These are phyloP conservation scores for Lasioglossum pauxillum DNA, from an alignment of 2,888 invertebrate species.

Conservation along the genomic window DNA sequence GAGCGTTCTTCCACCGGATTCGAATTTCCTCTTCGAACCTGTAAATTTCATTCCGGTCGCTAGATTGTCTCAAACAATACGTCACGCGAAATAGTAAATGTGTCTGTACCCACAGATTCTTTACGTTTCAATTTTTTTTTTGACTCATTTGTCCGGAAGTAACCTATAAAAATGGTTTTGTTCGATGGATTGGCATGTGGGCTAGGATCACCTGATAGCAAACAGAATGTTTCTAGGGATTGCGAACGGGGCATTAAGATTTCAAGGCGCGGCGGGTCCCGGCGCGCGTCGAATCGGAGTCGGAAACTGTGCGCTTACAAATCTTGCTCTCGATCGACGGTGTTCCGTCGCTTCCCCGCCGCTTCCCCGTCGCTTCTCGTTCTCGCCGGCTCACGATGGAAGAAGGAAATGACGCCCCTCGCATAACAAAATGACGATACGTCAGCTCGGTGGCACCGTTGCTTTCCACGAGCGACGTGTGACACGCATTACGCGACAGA, in stretches of 20 bases:
- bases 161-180: too few relatives aligned
- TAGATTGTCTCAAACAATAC: too few relatives aligned
- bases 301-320: conserved; percentile 53
- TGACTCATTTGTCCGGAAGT: too few relatives aligned
- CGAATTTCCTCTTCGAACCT: background rate
- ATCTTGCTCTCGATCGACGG: conserved; percentile 57
- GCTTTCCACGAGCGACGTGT: conserved; percentile 66
- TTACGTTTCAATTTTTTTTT: too few relatives aligned
- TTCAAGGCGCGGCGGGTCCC: conserved; percentile 21
- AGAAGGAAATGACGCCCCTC: conserved; percentile 73
- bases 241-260: background rate
- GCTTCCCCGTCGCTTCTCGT: conserved; percentile 41
- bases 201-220: too few relatives aligned
- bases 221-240: too few relatives aligned
- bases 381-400: conserved; percentile 54
- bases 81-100: too few relatives aligned
- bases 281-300: conserved; percentile 23
- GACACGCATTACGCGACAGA: conserved; percentile 72
- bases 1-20: background rate
- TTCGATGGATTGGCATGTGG: too few relatives aligned
- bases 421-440: conserved; percentile 71
- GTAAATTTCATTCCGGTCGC: background rate
- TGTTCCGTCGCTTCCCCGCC: conserved; percentile 37
- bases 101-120: too few relatives aligned
- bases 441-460: conserved; percentile 63